These are phyloP conservation scores for Seira ritae DNA, from an alignment of 2,888 invertebrate species.

Conservation along the genomic window DNA sequence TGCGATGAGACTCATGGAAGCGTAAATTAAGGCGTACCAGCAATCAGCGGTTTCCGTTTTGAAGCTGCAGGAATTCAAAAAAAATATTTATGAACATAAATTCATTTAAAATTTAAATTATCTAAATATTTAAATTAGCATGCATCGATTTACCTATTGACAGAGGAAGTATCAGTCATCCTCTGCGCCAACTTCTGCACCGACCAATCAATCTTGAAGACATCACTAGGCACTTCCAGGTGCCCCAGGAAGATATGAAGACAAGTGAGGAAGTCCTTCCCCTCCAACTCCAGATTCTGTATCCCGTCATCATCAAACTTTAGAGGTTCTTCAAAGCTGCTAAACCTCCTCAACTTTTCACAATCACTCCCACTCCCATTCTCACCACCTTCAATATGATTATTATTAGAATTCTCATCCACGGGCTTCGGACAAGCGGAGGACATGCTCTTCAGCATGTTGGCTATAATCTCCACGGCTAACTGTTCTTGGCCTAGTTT, in stretches of 20 bases:
- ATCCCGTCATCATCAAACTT: slow-evolving; percentile 96
- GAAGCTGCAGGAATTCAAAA: slow-evolving; percentile 25
- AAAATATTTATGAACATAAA: too few relatives aligned
- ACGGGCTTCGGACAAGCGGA: slow-evolving; percentile 50
- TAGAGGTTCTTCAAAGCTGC: slow-evolving; percentile 84
- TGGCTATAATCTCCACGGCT: slow-evolving; percentile 48
- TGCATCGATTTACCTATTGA: slow-evolving; percentile 35
- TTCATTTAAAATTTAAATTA: too few relatives aligned
- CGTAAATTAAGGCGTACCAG: slow-evolving; percentile 58
- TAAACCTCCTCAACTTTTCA: background rate
- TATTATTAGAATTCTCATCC: slow-evolving; percentile 31
- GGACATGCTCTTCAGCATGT: slow-evolving; percentile 54
- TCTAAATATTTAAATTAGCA: too few relatives aligned
- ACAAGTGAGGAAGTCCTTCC: slow-evolving; percentile 94
- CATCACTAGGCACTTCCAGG: slow-evolving; percentile 98
- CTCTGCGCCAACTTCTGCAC: slow-evolving; percentile 97
- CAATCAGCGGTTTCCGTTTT: slow-evolving; percentile 62
- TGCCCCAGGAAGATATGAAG: slow-evolving; percentile 95
- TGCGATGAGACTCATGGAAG: slow-evolving; percentile 52
- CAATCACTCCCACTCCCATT: background rate
- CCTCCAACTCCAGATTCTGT: slow-evolving; percentile 94
- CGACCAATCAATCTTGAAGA: slow-evolving; percentile 98
- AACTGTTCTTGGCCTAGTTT: slow-evolving; percentile 35
- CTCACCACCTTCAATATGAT: background rate
- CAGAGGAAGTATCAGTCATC: slow-evolving; percentile 56